phyloP scores from a whole-genome alignment of 2,797 vertebrate genomes.

The Sebastes trivittatus region DNA sequence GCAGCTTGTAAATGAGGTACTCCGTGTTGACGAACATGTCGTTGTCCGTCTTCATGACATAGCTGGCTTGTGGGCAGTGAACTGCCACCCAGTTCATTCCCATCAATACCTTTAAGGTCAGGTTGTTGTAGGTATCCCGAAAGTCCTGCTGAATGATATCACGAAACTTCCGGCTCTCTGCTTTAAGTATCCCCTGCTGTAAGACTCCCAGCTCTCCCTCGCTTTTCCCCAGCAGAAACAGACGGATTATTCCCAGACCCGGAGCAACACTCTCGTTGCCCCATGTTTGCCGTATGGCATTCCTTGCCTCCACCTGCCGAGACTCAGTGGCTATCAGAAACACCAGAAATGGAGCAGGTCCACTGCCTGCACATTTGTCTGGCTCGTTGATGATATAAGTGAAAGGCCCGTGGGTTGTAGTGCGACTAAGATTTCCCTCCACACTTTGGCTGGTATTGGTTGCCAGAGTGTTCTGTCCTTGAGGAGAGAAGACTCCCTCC shows the following conservation, averaged over 20 bases:
- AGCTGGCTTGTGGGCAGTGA: constrained; percentile 87
- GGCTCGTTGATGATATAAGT: constrained; percentile 92
- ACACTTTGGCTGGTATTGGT: constrained; percentile 86
- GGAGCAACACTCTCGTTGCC: constrained; percentile 90
- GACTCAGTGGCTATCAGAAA: constrained; percentile 92
- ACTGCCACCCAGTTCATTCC: constrained; percentile 97
- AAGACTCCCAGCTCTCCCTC: constrained; percentile 72
- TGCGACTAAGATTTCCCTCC: constrained; percentile 67
- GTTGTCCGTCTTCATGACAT: constrained; percentile 98
- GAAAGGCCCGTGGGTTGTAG: constrained; percentile 82
- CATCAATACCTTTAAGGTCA: constrained; percentile 97
- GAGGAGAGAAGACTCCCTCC: constrained; percentile 58
- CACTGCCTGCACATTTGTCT: constrained; percentile 84
- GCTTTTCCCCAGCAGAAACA: constrained; percentile 91
- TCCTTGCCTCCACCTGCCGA: constrained; percentile 89
- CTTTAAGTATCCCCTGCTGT: constrained; percentile 86
- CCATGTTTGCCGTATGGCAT: constrained; percentile 96
- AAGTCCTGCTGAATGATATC: constrained; percentile 98
- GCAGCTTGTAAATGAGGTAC: constrained; percentile 92
- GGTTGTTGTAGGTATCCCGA: constrained; percentile 93
- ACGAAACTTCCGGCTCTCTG: constrained; percentile 88
- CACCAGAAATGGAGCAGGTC: constrained; percentile 86
- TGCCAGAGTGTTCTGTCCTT: constrained; percentile 78
- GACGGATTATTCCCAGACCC: constrained; percentile 83
- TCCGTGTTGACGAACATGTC: constrained; percentile 99